Percentiles rank a stretch among this genome's conserved stretches.
phyloP scores from a whole-genome alignment of 2,888 invertebrate genomes.

The Andrena camellia region DNA sequence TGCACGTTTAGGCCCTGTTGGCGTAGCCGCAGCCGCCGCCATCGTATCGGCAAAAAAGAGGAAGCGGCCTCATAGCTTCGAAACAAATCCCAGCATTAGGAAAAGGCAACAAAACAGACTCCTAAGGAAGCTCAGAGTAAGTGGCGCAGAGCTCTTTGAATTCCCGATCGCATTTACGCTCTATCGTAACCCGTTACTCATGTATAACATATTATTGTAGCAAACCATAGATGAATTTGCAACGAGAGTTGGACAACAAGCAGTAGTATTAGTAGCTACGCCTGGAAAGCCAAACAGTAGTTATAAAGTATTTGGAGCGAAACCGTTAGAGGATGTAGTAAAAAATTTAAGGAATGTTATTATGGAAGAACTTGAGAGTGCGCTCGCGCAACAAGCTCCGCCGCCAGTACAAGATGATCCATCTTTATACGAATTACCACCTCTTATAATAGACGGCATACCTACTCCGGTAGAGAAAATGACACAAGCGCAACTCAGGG shows the following conservation, averaged over 20 bases:
- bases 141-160: constrained; percentile 71
- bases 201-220: constrained; percentile 84
- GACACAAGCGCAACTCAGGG: constrained; percentile 98
- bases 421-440: constrained; percentile 97
- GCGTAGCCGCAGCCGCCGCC: constrained; percentile 98
- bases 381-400: constrained; percentile 96
- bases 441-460: constrained; percentile 98
- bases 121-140: constrained; percentile 93
- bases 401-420: constrained; percentile 95
- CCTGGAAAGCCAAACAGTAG: constrained; percentile 98
- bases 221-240: constrained; percentile 99
- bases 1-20: constrained; percentile 91
- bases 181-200: neutral
- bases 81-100: constrained; percentile 98
- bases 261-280: constrained; percentile 97
- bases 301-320: constrained; percentile 98
- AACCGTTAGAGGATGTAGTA: constrained; percentile 98
- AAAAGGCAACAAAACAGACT: constrained; percentile 98
- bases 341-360: constrained; percentile 95
- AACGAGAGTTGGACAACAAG: constrained; percentile 98
- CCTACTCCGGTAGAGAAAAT: constrained; percentile 99
- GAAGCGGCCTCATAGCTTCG: constrained; percentile 97
- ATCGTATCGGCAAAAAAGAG: constrained; percentile 98
- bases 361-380: constrained; percentile 97
- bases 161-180: neutral